Evolutionary conservation across 2,113 vertebrate genomes (phyloP).

Genomic region (Archilochus colubris): DNA sequence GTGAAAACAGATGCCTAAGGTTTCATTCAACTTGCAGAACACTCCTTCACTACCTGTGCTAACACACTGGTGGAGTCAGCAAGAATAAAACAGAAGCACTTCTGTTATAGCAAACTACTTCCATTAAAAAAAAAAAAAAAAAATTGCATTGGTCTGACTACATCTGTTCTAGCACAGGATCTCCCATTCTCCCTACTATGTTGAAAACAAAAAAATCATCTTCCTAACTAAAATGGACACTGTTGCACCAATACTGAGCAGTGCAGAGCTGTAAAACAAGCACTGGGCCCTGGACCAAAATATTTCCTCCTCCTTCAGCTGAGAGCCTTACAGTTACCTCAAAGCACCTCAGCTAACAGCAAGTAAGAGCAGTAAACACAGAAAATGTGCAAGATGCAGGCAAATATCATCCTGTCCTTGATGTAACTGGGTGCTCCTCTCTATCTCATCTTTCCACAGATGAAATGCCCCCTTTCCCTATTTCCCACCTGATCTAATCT

Average conservation of each 20-base stretch:
- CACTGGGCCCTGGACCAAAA: not conserved
- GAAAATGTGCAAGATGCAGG: not conserved
- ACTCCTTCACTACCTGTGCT: not conserved
- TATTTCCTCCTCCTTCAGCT: not conserved
- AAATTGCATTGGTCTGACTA: not conserved
- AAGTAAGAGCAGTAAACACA: not conserved
- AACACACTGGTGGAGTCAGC: not conserved
- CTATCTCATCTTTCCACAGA: accelerated
- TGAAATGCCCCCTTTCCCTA: not conserved
- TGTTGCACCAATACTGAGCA: not conserved
- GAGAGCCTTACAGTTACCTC: not conserved
- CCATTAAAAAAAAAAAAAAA: not conserved
- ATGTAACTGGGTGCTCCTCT: not conserved
- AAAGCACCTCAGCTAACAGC: not conserved
- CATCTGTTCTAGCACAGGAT: accelerated
- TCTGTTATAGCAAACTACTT: not conserved
- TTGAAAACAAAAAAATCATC: not conserved
- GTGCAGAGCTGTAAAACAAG: accelerated
- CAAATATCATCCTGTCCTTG: not conserved
- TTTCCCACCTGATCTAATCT: not conserved
- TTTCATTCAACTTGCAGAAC: not conserved
- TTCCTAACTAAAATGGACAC: not conserved
- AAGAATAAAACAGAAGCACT: not conserved
- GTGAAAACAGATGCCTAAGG: not conserved
- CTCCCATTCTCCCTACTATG: not conserved